Evolutionary conservation across 2,113 vertebrate species (phyloP).

Genomic region (Acrocephalus arundinaceus): DNA sequence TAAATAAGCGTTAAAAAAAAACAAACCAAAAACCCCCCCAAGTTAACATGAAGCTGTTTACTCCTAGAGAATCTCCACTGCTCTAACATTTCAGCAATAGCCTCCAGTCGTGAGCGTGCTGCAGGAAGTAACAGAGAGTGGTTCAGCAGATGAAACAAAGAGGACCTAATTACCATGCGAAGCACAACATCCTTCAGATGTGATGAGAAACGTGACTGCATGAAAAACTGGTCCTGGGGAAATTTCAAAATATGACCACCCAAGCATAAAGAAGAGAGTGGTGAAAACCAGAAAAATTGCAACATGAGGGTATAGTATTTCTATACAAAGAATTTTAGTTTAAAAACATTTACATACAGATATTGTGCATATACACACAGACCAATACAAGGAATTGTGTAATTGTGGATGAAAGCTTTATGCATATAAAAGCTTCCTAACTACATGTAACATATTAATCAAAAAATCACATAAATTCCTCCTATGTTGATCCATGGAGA

Average conservation of each 20-base stretch:
- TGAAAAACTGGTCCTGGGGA: slow-evolving; percentile 78
- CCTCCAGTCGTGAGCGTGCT: slow-evolving; percentile 58
- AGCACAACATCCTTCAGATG: slow-evolving; percentile 84
- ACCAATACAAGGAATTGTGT: neutral
- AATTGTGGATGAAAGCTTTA: neutral
- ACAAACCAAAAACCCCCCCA: neutral
- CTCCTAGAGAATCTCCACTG: slow-evolving; percentile 36
- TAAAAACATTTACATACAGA: slow-evolving; percentile 9
- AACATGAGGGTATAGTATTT: slow-evolving; percentile 5
- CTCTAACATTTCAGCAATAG: slow-evolving; percentile 58
- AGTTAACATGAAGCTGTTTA: slow-evolving; percentile 47
- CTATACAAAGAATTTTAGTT: slow-evolving; percentile 42
- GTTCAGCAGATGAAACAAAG: slow-evolving; percentile 82
- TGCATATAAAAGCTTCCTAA: slow-evolving; percentile 17
- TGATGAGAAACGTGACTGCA: slow-evolving; percentile 83
- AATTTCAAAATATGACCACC: slow-evolving; percentile 84
- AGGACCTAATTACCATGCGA: slow-evolving; percentile 85
- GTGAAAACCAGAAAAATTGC: slow-evolving; percentile 46
- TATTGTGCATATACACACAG: neutral
- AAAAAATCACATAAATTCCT: slow-evolving; percentile 4
- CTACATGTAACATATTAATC: slow-evolving; percentile 24
- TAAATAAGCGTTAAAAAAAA: slow-evolving; percentile 22
- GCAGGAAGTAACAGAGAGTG: slow-evolving; percentile 66
- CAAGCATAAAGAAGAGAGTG: slow-evolving; percentile 78
- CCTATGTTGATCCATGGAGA: neutral